phyloP scores from a whole-genome alignment of 2,797 vertebrate species.

The Sphaeramia orbicularis region DNA sequence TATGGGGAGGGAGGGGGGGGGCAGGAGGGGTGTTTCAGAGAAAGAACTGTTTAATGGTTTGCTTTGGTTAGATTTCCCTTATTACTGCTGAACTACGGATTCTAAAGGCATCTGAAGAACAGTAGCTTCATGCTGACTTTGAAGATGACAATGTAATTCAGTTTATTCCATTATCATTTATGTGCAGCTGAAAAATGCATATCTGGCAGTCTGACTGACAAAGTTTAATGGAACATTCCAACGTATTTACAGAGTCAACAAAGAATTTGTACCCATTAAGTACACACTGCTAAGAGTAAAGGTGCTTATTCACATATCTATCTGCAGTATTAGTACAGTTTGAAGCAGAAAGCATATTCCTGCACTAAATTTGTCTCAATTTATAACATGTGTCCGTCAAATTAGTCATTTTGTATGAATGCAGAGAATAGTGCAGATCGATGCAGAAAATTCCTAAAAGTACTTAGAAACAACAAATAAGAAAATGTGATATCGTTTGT shows the following conservation, averaged over 20 bases:
- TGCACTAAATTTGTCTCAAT: conserved; percentile 13
- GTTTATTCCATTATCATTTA: conserved; percentile 6
- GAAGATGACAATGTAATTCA: conserved; percentile 1
- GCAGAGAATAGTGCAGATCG: conserved; percentile 11
- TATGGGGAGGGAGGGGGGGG: too few relatives aligned
- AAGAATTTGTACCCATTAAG: conserved; percentile 14
- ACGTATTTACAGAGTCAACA: conserved; percentile 13
- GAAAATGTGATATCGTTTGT: conserved; percentile 57
- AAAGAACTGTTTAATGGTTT: conserved; percentile 56
- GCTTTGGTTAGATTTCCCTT: conserved; percentile 43
- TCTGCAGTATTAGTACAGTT: conserved; percentile 4
- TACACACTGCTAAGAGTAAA: conserved; percentile 2
- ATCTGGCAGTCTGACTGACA: background rate
- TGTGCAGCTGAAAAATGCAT: background rate
- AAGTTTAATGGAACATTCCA: background rate
- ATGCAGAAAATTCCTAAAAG: conserved; percentile 24
- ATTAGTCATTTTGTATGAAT: conserved; percentile 20
- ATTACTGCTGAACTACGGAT: conserved; percentile 5
- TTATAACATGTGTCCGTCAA: conserved; percentile 8
- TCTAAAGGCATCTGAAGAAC: conserved; percentile 17
- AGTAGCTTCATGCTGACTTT: conserved; percentile 29
- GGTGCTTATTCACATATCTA: background rate
- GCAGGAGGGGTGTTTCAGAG: conserved; percentile 49
- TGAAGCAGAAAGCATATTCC: conserved; percentile 11
- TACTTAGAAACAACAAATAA: conserved; percentile 31